Evolutionary conservation across 2,888 invertebrate genomes (phyloP).

Genomic region (Nephrotoma flavescens): DNA sequence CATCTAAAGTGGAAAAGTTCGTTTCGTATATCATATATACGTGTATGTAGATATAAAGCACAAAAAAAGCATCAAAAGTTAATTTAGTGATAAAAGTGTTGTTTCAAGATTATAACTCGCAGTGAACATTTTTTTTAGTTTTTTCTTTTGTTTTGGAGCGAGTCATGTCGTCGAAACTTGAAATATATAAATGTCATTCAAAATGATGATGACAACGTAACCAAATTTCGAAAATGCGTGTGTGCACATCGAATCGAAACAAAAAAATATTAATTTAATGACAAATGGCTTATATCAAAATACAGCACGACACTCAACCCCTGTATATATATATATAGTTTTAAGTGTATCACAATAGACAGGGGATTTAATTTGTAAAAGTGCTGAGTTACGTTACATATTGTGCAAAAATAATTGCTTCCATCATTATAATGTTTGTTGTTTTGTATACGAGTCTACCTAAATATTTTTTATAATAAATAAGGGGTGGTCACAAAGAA

Average conservation of each 20-base stretch:
- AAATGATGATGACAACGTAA: background rate
- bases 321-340: background rate
- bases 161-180: background rate
- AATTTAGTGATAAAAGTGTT: background rate
- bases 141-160: background rate
- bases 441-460: background rate
- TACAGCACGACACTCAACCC: background rate
- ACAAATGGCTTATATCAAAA: background rate
- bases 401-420: background rate
- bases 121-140: background rate
- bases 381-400: background rate
- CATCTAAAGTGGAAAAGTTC: background rate
- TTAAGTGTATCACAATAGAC: background rate
- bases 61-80: background rate
- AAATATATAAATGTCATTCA: background rate
- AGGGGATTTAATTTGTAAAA: background rate
- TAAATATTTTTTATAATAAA: too few species aligned
- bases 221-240: background rate
- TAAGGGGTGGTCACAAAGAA: background rate
- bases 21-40: background rate
- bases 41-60: background rate
- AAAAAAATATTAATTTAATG: background rate
- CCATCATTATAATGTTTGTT: background rate
- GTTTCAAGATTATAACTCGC: background rate
- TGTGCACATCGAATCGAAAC: background rate